phyloP scores from a whole-genome alignment of 2,797 vertebrate species.

The Pseudochirops corinnae region DNA sequence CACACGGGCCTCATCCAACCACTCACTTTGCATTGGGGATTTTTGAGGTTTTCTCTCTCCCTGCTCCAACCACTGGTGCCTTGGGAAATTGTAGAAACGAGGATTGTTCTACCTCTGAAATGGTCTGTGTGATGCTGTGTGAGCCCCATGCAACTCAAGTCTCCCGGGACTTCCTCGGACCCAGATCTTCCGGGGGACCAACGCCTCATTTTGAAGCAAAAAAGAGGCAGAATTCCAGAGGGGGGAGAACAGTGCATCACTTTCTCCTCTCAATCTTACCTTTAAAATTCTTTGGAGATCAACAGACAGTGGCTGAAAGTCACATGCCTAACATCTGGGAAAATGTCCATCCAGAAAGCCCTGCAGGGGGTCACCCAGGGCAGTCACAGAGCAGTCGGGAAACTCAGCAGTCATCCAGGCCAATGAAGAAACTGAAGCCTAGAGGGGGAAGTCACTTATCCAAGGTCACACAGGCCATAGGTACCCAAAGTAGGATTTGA shows the following conservation, averaged over 20 bases:
- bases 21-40: slow-evolving; percentile 17
- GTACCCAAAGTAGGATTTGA: neutral
- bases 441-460: neutral
- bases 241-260: no score
- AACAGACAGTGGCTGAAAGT: neutral
- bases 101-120: slow-evolving; percentile 6
- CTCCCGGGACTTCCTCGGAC: no score
- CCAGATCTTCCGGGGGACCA: no score
- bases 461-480: slow-evolving; percentile 4
- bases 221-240: no score
- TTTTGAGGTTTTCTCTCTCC: slow-evolving; percentile 41
- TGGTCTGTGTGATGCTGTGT: neutral
- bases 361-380: no score
- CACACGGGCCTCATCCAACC: neutral
- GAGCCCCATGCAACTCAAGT: neutral
- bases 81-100: slow-evolving; percentile 49
- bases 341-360: slow-evolving; percentile 16
- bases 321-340: slow-evolving; percentile 4
- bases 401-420: neutral
- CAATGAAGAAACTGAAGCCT: neutral
- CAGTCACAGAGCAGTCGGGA: neutral
- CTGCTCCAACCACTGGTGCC: slow-evolving; percentile 40
- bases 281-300: slow-evolving; percentile 2
- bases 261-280: neutral
- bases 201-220: no score